Conservation (phyloP, 1,140 invertebrate species). For the Plectrocnemia conspersa region DNA sequence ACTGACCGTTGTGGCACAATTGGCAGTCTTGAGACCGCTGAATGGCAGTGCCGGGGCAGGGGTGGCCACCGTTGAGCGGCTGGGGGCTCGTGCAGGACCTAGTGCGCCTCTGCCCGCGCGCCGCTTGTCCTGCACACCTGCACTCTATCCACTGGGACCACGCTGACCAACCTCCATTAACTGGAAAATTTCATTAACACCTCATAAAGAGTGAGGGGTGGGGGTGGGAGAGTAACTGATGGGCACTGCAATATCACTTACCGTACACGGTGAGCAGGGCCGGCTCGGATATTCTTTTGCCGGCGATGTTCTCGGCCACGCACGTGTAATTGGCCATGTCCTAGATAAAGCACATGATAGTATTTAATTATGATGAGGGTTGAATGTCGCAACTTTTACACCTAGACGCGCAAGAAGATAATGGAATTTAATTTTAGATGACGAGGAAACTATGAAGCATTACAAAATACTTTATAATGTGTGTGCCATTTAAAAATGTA, state of each 20-base stretch:
- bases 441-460: no score
- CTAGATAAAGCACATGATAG: no score
- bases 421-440: no score
- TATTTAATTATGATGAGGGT: no score
- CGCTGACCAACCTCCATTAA: constrained; percentile 85
- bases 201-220: neutral
- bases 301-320: constrained; percentile 91
- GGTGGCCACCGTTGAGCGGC: constrained; percentile 79
- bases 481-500: no score
- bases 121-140: constrained; percentile 58
- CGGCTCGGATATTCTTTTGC: constrained; percentile 76
- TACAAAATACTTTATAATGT: no score
- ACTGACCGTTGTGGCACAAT: constrained; percentile 61
- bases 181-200: constrained; percentile 54
- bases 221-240: neutral
- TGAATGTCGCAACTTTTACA: no score
- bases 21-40: constrained; percentile 78
- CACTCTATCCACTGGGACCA: constrained; percentile 90
- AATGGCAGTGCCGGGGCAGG: constrained; percentile 71
- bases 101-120: constrained; percentile 71
- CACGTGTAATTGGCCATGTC: constrained; percentile 96
- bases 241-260: constrained; percentile 53
- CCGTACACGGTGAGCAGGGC: constrained; percentile 90
- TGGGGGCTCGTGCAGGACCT: constrained; percentile 83
- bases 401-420: no score